A percentile compares a stretch with the other conserved stretches of the same genome.
These are phyloP conservation scores for Acrobeloides nanus DNA, from an alignment of 2,888 invertebrate species.

Conservation along the genomic window DNA sequence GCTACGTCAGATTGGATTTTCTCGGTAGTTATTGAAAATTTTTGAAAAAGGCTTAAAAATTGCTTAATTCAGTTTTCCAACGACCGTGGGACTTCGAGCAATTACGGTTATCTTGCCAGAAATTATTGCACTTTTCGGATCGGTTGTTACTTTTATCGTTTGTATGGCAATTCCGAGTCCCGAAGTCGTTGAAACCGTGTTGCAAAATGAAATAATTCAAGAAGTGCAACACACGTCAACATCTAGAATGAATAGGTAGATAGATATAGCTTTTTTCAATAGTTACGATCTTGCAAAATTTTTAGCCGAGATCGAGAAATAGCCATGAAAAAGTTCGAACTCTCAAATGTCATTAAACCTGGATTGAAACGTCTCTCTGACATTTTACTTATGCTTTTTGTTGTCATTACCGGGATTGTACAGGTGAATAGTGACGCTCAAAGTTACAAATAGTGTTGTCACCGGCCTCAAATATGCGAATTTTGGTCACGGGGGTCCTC, in stretches of 20 bases:
- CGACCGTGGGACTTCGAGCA: slow-evolving; percentile 23
- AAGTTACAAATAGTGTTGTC: too few species aligned
- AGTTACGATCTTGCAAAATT: not conserved
- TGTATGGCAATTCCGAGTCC: slow-evolving; percentile 20
- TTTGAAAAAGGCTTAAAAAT: slow-evolving; percentile 16
- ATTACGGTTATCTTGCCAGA: slow-evolving; percentile 36
- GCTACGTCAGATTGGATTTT: slow-evolving; percentile 23
- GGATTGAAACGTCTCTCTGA: slow-evolving; percentile 38
- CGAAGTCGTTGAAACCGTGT: not conserved
- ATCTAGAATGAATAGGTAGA: too few species aligned
- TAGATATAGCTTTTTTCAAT: too few species aligned
- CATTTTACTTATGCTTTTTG: slow-evolving; percentile 33
- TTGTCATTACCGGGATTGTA: slow-evolving; percentile 36
- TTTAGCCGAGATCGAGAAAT: slow-evolving; percentile 1
- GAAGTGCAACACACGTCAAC: not conserved
- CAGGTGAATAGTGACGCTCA: slow-evolving; percentile 31
- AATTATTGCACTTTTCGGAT: slow-evolving; percentile 24
- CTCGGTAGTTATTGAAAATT: slow-evolving; percentile 13
- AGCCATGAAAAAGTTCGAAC: not conserved
- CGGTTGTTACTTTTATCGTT: slow-evolving; percentile 28
- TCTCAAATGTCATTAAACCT: slow-evolving; percentile 19
- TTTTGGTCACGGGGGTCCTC: too few species aligned
- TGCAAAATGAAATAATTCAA: not conserved
- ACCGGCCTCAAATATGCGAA: too few species aligned
- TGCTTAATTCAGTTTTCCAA: slow-evolving; percentile 29